These are phyloP conservation scores for Myiagra hebetior DNA, from an alignment of 2,113 vertebrate species.

Conservation along the genomic window DNA sequence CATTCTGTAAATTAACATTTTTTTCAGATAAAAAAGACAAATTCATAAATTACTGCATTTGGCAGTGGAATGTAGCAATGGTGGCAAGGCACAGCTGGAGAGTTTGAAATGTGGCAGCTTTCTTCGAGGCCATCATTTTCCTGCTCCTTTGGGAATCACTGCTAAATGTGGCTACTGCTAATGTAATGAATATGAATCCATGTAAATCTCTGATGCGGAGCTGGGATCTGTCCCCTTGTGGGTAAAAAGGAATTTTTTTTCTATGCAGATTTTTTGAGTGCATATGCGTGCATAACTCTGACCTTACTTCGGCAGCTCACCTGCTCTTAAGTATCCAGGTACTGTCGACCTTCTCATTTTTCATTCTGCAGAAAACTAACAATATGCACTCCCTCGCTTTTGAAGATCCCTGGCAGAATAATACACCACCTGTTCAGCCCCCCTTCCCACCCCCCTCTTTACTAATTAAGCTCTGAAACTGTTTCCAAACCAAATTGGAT, in stretches of 20 bases:
- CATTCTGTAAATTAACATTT: conserved; percentile 62
- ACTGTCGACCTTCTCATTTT: conserved; percentile 31
- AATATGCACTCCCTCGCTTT: conserved; percentile 10
- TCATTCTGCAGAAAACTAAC: conserved; percentile 49
- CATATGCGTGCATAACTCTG: background rate
- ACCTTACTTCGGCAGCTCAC: background rate
- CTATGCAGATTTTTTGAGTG: conserved; percentile 9
- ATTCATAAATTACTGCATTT: conserved; percentile 70
- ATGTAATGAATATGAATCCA: conserved; percentile 67
- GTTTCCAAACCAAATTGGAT: conserved; percentile 65
- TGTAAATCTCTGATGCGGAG: conserved; percentile 42
- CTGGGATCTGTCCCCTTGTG: conserved; percentile 29
- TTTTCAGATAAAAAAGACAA: conserved; percentile 58
- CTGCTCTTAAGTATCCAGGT: conserved; percentile 28
- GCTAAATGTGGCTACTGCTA: conserved; percentile 64
- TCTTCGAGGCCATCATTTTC: conserved; percentile 67
- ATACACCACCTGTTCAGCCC: conserved; percentile 65
- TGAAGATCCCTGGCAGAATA: conserved; percentile 66
- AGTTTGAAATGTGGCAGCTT: conserved; percentile 70
- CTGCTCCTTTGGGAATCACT: conserved; percentile 49
- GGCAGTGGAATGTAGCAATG: conserved; percentile 59
- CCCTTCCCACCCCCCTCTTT: conserved; percentile 1
- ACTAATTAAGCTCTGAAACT: conserved; percentile 68
- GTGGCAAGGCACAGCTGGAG: conserved; percentile 71
- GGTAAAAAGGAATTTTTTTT: conserved; percentile 5